phyloP scores from a whole-genome alignment of 2,113 vertebrate genomes.

The Natator depressus region DNA sequence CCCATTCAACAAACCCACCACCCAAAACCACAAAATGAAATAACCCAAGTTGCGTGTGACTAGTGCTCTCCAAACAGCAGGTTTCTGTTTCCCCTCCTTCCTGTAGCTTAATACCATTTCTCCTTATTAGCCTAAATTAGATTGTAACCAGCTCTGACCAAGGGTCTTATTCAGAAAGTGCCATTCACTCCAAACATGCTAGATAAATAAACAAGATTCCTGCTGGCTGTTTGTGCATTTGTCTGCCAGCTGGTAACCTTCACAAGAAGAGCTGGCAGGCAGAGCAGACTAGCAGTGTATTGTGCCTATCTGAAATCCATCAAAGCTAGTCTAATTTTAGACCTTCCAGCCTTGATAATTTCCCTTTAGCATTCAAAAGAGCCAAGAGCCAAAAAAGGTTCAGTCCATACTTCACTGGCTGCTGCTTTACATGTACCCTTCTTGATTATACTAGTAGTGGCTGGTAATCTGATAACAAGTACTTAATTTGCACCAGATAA shows the following conservation, averaged over 20 bases:
- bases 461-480: not conserved
- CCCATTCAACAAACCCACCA: not conserved
- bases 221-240: not conserved
- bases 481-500: not conserved
- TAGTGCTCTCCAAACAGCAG: not conserved
- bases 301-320: not conserved
- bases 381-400: not conserved
- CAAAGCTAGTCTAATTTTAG: not conserved
- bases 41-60: not conserved
- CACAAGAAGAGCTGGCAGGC: not conserved
- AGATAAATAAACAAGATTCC: not conserved
- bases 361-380: not conserved
- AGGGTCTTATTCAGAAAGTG: not conserved
- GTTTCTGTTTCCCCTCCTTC: not conserved
- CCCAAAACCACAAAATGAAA: not conserved
- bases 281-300: not conserved
- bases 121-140: not conserved
- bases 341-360: not conserved
- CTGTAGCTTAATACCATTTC: not conserved
- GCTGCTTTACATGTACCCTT: not conserved
- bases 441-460: rapidly evolving
- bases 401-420: not conserved
- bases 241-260: not conserved
- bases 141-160: not conserved
- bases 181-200: not conserved